phyloP scores from a whole-genome alignment of 2,797 vertebrate species.

The Moxostoma hubbsi region DNA sequence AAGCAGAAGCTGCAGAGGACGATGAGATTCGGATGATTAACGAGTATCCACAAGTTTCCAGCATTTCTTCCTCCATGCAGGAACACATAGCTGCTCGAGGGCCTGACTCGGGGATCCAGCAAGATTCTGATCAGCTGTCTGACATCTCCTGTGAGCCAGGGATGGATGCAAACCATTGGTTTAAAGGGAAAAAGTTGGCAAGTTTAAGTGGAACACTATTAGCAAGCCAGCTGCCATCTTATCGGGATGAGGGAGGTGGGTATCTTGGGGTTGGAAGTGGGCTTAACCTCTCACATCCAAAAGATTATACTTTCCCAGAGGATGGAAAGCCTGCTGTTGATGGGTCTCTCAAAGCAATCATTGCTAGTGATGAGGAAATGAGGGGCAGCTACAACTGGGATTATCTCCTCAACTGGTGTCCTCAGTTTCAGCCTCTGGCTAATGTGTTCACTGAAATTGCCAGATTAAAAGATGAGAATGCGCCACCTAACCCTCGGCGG shows the following conservation, averaged over 20 bases:
- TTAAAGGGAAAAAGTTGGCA: slow-evolving; percentile 84
- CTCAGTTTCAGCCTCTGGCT: slow-evolving; percentile 87
- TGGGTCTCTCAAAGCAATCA: slow-evolving; percentile 84
- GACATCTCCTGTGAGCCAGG: slow-evolving; percentile 84
- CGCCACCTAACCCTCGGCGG: slow-evolving; percentile 76
- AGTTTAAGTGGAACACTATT: slow-evolving; percentile 71
- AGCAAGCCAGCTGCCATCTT: slow-evolving; percentile 75
- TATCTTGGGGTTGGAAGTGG: slow-evolving; percentile 81
- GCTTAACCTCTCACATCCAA: slow-evolving; percentile 77
- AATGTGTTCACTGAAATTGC: slow-evolving; percentile 88
- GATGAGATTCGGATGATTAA: slow-evolving; percentile 91
- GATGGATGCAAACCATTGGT: slow-evolving; percentile 81
- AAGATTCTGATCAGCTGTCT: slow-evolving; percentile 85
- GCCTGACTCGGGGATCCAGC: slow-evolving; percentile 87
- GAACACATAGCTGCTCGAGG: slow-evolving; percentile 82
- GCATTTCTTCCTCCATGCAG: slow-evolving; percentile 83
- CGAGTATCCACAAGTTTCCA: slow-evolving; percentile 84
- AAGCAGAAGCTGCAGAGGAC: slow-evolving; percentile 82
- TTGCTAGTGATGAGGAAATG: slow-evolving; percentile 87
- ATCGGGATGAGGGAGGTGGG: slow-evolving; percentile 76
- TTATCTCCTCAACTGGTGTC: slow-evolving; percentile 89
- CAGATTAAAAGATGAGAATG: slow-evolving; percentile 86
- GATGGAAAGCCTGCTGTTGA: slow-evolving; percentile 85
- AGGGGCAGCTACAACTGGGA: slow-evolving; percentile 91
- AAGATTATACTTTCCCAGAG: slow-evolving; percentile 85